Evolutionary conservation across 1,140 invertebrate species (phyloP).

Genomic region (Laupala kohalensis): DNA sequence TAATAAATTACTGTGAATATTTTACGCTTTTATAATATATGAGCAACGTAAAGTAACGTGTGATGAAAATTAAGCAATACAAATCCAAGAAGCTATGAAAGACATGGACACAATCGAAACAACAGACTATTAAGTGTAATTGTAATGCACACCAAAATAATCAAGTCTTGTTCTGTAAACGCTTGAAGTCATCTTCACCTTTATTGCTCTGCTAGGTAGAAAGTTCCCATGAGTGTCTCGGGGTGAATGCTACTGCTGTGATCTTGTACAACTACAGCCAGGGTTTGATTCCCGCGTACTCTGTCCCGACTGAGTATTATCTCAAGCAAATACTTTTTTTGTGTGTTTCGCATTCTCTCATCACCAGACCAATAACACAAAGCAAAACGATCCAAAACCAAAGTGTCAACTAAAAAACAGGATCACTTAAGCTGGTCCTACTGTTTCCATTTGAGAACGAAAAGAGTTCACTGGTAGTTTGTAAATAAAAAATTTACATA

Average conservation of each 20-base stretch:
- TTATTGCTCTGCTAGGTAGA: conserved; percentile 1
- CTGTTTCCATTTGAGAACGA: too few relatives aligned
- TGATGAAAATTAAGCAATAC: conserved; percentile 16
- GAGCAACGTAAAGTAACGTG: conserved; percentile 18
- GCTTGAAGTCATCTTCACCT: neutral
- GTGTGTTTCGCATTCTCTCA: neutral
- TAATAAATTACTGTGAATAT: conserved; percentile 12
- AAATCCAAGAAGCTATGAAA: conserved; percentile 16
- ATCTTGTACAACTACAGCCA: conserved; percentile 1
- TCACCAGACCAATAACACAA: neutral
- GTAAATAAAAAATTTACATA: too few relatives aligned
- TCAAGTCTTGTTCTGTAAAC: neutral
- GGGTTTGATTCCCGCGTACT: conserved; percentile 2
- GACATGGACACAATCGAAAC: conserved; percentile 13
- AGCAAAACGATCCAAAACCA: too few relatives aligned
- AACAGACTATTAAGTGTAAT: conserved; percentile 11
- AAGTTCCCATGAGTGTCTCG: neutral
- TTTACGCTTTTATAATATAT: conserved; percentile 11
- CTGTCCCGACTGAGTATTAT: neutral
- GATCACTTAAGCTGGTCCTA: too few relatives aligned
- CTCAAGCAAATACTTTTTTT: neutral
- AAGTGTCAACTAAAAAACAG: too few relatives aligned
- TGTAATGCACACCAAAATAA: conserved; percentile 9
- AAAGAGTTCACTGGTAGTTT: too few relatives aligned
- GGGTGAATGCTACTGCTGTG: neutral